Conservation (phyloP, 2,888 invertebrate species). For the Meghimatium bilineatum region DNA sequence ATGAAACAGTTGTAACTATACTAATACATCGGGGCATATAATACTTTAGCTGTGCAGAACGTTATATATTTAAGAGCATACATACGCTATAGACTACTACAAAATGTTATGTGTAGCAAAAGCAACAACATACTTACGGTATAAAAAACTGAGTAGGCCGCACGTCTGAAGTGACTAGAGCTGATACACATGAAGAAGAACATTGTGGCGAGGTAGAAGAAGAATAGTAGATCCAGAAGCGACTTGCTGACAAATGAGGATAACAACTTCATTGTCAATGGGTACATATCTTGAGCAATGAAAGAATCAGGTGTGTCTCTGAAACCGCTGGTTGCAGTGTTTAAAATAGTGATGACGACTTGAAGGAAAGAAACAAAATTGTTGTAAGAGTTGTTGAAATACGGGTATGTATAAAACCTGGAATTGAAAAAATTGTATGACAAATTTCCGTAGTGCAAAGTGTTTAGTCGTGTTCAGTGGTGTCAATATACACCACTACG, state of each 20-base stretch:
- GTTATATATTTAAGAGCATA: too few species aligned
- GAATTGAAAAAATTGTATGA: too few species aligned
- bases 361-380: neutral
- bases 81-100: too few species aligned
- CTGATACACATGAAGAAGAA: neutral
- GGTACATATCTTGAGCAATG: neutral
- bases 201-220: neutral
- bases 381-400: too few species aligned
- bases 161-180: neutral
- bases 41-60: too few species aligned
- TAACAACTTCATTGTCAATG: neutral
- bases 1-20: too few species aligned
- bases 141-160: neutral
- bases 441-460: too few species aligned
- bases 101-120: neutral
- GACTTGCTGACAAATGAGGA: neutral
- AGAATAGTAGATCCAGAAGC: neutral
- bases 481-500: too few species aligned
- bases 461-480: too few species aligned
- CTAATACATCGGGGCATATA: too few species aligned
- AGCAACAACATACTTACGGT: neutral
- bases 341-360: conserved; percentile 1
- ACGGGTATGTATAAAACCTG: too few species aligned
- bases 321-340: neutral
- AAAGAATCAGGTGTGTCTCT: neutral